Conservation (phyloP, 2,888 invertebrate species). For the Caenorhabditis drosophilae region DNA sequence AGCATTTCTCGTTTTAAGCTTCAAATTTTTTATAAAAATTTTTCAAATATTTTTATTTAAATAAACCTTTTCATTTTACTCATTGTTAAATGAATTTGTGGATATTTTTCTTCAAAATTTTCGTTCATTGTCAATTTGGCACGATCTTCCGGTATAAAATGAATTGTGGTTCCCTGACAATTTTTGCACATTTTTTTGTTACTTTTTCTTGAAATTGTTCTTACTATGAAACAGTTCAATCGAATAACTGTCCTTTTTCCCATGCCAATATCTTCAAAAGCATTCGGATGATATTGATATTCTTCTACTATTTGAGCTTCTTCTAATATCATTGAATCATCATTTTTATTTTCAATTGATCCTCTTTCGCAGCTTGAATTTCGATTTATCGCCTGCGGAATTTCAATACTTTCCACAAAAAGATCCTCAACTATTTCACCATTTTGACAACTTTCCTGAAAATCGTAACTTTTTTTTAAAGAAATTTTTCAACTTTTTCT, state of each 20-base stretch:
- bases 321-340: constrained; percentile 24
- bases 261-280: constrained; percentile 29
- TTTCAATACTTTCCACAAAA: constrained; percentile 23
- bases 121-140: constrained; percentile 95
- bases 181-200: background rate
- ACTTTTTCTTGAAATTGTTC: too few relatives aligned
- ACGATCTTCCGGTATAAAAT: constrained; percentile 72
- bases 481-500: background rate
- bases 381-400: constrained; percentile 20
- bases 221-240: constrained; percentile 72
- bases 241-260: constrained; percentile 71
- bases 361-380: constrained; percentile 25
- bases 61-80: constrained; percentile 95
- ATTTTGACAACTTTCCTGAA: constrained; percentile 30
- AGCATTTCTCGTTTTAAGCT: constrained; percentile 92
- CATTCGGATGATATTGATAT: constrained; percentile 38
- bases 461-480: background rate
- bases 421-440: constrained; percentile 21
- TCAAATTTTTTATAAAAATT: constrained; percentile 50
- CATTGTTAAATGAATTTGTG: constrained; percentile 88
- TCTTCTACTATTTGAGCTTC: constrained; percentile 8
- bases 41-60: constrained; percentile 1
- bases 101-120: constrained; percentile 92
- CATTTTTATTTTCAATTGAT: constrained; percentile 29
- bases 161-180: constrained; percentile 37